Conservation (phyloP, 2,113 vertebrate genomes). For the Solea senegalensis region DNA sequence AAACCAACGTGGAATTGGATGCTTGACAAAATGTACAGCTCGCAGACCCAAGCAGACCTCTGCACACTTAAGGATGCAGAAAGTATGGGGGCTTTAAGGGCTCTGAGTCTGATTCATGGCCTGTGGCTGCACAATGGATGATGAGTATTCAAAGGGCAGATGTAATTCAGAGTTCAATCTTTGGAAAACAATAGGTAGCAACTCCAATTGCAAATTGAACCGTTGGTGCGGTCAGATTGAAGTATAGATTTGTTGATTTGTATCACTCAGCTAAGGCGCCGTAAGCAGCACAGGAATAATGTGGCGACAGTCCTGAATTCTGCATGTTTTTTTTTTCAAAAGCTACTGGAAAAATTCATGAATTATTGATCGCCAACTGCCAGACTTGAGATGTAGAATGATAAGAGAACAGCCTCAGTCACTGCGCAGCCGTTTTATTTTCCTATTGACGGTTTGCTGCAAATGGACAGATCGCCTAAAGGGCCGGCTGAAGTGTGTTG, state of each 20-base stretch:
- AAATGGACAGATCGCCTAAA: conserved; percentile 55
- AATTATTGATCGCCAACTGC: conserved; percentile 34
- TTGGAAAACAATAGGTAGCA: neutral
- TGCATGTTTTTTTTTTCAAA: conserved; percentile 22
- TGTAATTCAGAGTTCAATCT: neutral
- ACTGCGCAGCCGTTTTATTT: conserved; percentile 35
- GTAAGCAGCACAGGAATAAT: neutral
- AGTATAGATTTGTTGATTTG: neutral
- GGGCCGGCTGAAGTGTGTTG: conserved; percentile 62
- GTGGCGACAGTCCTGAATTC: conserved; percentile 19
- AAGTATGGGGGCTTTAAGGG: no score
- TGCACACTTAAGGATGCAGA: no score
- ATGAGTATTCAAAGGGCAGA: neutral
- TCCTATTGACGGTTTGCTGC: conserved; percentile 57
- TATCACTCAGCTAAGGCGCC: neutral
- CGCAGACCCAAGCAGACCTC: no score
- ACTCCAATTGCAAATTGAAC: neutral
- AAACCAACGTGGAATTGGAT: no score
- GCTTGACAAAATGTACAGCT: no score
- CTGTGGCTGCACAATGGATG: neutral
- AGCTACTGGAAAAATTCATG: conserved; percentile 7
- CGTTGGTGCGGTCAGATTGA: neutral
- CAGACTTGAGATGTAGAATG: conserved; percentile 14
- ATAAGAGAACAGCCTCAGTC: conserved; percentile 24
- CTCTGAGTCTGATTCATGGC: neutral